Evolutionary conservation across 2,888 invertebrate genomes (phyloP), one percentile per base, ranked within the genome.

Genomic region (Coremacera marginata): DNA sequence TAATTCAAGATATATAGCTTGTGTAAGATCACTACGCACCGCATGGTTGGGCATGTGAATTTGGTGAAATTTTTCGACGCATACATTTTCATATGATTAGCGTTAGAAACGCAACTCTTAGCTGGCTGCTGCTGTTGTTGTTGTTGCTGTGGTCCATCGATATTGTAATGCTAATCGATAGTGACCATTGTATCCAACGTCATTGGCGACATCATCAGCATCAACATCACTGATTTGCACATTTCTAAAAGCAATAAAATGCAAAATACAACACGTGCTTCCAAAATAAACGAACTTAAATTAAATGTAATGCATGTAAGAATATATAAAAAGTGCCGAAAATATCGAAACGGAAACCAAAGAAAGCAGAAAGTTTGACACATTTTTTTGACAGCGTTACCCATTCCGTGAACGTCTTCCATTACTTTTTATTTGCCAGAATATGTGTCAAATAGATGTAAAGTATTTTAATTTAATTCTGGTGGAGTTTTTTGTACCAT

Each of bases 281-380:
- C 11, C 27, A 60, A 60, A 60, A 27, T 60, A 25, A 60, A 60
- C 16, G 60, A 27, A 7, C 16, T 60, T 5, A 60, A 60, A 60
- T 60, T 27, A 60, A 60, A 60, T 60, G 60, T 60, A 60, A 22
- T 60, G 60, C 60, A 60, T 60, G 60, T 60, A 60, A 60, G 27
- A 60, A 14, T 19, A 16, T 14, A 27, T 19, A 27, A 60, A 27
- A 60, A 11, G 16, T 8, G 27, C 25, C 25, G 8, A 55, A 25
- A 55, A 55, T 55, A 19, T 19, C 25, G n/a, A 60, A 60, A 14
- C 22, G 11, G 27, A 60, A 22, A 60, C 19, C 8, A 22, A 60
- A 60, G 27, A 60, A 27, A 27, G 22, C 60, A 25, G 11, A 60
- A 60, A 27, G 27, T 27, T 22, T 22, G 27, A 60, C 25, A 60